phyloP scores from a whole-genome alignment of 2,113 vertebrate species.

The Microcebus tavaratra region DNA sequence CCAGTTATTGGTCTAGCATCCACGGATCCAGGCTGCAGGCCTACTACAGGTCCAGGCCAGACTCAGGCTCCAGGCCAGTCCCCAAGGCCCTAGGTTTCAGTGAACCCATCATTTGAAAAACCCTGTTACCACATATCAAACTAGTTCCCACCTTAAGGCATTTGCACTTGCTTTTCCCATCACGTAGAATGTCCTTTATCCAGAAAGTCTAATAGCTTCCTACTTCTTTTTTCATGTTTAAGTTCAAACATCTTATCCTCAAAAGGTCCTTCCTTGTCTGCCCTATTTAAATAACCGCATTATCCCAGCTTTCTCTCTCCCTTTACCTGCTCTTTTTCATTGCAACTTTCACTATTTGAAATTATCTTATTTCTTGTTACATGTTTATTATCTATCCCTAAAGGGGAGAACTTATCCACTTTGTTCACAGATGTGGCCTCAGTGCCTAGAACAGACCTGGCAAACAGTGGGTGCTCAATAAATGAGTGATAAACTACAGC shows the following conservation, averaged over 20 bases:
- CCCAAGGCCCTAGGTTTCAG: neutral
- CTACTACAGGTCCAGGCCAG: neutral
- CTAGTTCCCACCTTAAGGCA: neutral
- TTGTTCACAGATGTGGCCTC: neutral
- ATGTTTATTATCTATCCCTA: no score
- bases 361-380: neutral
- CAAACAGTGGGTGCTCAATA: neutral
- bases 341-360: neutral
- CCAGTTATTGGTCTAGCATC: neutral
- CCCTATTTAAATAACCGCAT: neutral
- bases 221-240: neutral
- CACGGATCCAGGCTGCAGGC: neutral
- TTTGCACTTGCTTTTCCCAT: neutral
- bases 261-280: neutral
- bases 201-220: neutral
- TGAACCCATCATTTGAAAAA: neutral
- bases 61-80: neutral
- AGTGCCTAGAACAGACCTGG: neutral
- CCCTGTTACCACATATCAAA: neutral
- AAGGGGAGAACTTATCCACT: neutral
- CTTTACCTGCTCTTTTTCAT: no score
- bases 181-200: neutral
- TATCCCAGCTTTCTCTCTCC: neutral
- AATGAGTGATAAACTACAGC: neutral
- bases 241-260: neutral